Conservation (phyloP, 53 echinoderm and acorn worm species). For the Actinopyga echinites region DNA sequence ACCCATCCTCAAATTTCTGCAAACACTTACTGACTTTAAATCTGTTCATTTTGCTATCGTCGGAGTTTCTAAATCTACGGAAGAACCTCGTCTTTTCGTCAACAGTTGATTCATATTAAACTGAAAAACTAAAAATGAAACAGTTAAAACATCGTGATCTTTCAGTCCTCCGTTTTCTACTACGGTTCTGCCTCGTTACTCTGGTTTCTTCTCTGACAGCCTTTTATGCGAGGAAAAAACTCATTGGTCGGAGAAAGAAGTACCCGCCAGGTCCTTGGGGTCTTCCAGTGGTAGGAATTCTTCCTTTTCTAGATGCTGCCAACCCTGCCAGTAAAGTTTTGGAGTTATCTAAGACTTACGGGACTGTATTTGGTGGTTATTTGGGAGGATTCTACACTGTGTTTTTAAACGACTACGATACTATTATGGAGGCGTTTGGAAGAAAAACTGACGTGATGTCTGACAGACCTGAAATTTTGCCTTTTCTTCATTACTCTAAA, state of each 20-base stretch:
- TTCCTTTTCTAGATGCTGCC: background rate
- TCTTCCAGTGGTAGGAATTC: background rate
- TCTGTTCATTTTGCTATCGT: too few species aligned
- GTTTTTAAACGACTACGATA: constrained; percentile 6
- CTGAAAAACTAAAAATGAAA: background rate
- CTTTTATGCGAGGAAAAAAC: background rate
- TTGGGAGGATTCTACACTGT: constrained; percentile 7
- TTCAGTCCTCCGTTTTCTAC: background rate
- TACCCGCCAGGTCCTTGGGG: constrained; percentile 30
- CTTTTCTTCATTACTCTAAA: constrained; percentile 7
- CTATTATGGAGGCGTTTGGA: constrained; percentile 2
- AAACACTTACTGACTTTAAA: too few species aligned
- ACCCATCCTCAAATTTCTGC: too few species aligned
- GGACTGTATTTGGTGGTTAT: constrained; percentile 1
- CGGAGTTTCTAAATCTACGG: too few species aligned
- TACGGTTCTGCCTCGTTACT: constrained; percentile 8
- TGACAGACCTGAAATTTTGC: constrained; percentile 16
- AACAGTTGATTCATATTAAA: too few species aligned
- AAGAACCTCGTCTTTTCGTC: too few species aligned
- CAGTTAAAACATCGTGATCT: background rate
- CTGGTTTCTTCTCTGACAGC: background rate
- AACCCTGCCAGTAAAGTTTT: constrained; percentile 25
- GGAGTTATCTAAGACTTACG: constrained; percentile 10
- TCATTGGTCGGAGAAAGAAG: background rate
- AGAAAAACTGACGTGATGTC: background rate